phyloP scores from a whole-genome alignment of 2,797 vertebrate genomes.

The Champsocephalus gunnari region DNA sequence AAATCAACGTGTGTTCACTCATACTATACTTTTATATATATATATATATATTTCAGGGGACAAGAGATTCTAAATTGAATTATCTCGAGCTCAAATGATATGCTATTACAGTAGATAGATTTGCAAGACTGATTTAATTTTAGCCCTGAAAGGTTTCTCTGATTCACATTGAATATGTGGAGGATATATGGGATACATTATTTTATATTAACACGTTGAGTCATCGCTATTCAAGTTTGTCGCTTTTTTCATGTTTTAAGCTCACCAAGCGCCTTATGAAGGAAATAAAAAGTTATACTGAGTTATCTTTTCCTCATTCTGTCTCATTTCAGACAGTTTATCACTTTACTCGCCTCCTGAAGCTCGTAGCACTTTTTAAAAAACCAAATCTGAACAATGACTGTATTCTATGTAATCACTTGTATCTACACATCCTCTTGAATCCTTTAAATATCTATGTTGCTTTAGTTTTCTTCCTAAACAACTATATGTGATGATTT shows the following conservation, averaged over 20 bases:
- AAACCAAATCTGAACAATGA: conserved; percentile 72
- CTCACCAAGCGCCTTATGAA: conserved; percentile 82
- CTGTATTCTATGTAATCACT: conserved; percentile 68
- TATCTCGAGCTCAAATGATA: conserved; percentile 46
- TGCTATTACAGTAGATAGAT: conserved; percentile 41
- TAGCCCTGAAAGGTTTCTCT: conserved; percentile 76
- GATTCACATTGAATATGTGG: conserved; percentile 84
- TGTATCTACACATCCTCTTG: conserved; percentile 34
- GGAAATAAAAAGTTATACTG: conserved; percentile 53
- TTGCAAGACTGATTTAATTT: conserved; percentile 53
- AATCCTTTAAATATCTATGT: conserved; percentile 37
- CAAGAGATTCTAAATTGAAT: conserved; percentile 61
- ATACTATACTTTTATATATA: conserved; percentile 31
- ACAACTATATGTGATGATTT: conserved; percentile 37
- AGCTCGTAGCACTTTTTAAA: conserved; percentile 77
- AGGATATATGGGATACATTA: conserved; percentile 72
- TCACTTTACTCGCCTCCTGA: conserved; percentile 68
- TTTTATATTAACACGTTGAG: conserved; percentile 66
- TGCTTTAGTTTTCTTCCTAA: conserved; percentile 45
- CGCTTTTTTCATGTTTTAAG: conserved; percentile 56
- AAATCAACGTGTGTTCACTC: conserved; percentile 14
- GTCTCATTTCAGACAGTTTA: conserved; percentile 63
- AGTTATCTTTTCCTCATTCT: conserved; percentile 42
- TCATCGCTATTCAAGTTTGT: conserved; percentile 51
- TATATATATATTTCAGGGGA: conserved; percentile 68